Conservation (phyloP, 1,140 invertebrate species). For the Drosophila persimilis region DNA sequence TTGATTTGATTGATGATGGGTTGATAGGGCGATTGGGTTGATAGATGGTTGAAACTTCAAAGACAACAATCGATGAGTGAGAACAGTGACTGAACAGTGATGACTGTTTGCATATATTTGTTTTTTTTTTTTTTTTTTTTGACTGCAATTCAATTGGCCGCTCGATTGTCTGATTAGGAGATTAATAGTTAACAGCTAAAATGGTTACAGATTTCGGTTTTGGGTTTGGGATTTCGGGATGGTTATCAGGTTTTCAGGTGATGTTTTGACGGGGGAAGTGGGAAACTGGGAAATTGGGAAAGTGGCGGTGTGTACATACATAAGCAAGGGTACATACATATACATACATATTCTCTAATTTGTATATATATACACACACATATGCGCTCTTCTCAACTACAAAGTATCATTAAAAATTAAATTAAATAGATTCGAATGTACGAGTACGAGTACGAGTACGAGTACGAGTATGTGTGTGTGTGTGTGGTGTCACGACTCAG, state of each 20-base stretch:
- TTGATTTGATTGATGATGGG: slow-evolving; percentile 31
- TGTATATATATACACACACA: slow-evolving; percentile 35
- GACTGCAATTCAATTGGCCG: slow-evolving; percentile 47
- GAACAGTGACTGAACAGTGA: slow-evolving; percentile 58
- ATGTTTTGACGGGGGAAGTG: slow-evolving; percentile 5
- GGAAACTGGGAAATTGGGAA: not conserved
- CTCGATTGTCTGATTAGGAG: slow-evolving; percentile 42
- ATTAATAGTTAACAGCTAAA: slow-evolving; percentile 20
- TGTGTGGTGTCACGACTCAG: not conserved
- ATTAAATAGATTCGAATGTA: slow-evolving; percentile 7
- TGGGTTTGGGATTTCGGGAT: slow-evolving; percentile 3
- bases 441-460: not conserved
- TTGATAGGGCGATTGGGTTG: slow-evolving; percentile 21
- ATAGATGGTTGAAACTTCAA: slow-evolving; percentile 77
- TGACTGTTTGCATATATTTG: slow-evolving; percentile 52
- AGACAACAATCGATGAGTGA: slow-evolving; percentile 79
- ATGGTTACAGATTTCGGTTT: slow-evolving; percentile 8
- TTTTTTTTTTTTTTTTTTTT: slow-evolving; percentile 26
- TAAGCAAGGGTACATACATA: slow-evolving; percentile 54
- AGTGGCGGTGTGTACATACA: slow-evolving; percentile 50
- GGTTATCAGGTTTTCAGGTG: slow-evolving; percentile 5
- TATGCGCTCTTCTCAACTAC: slow-evolving; percentile 38
- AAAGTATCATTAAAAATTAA: slow-evolving; percentile 33
- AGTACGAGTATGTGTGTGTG: not conserved
- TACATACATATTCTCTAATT: slow-evolving; percentile 40